Percentiles rank a stretch among this genome's conserved stretches.
These are phyloP conservation scores for Metalampra italica DNA, from an alignment of 2,888 invertebrate species.

Conservation along the genomic window DNA sequence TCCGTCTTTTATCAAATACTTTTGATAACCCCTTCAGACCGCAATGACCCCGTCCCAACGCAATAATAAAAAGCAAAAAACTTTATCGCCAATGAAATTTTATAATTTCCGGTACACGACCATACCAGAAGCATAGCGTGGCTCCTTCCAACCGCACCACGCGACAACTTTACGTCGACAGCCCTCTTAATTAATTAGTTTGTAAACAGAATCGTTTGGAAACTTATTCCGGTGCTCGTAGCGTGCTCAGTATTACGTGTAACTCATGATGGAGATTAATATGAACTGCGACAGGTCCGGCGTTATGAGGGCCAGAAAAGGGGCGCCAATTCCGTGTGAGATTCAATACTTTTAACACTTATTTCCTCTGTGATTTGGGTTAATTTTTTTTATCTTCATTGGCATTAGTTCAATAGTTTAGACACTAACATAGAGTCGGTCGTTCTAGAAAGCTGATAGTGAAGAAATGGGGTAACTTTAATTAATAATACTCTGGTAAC, in stretches of 20 bases:
- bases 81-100: not conserved
- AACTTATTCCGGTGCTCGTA: not conserved
- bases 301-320: too few species aligned
- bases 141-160: constrained; percentile 15
- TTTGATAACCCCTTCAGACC: not conserved
- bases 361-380: too few species aligned
- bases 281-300: not conserved
- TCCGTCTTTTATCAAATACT: not conserved
- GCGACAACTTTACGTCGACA: constrained; percentile 22
- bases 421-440: too few species aligned
- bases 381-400: too few species aligned
- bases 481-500: too few species aligned
- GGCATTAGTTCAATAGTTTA: too few species aligned
- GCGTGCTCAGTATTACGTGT: not conserved
- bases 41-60: too few species aligned
- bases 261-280: constrained; percentile 10
- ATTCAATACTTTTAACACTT: too few species aligned
- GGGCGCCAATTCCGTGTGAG: too few species aligned
- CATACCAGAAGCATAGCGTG: too few species aligned
- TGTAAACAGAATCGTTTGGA: constrained; percentile 47
- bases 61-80: not conserved
- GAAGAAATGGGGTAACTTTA: too few species aligned
- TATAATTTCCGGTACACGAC: constrained; percentile 7
- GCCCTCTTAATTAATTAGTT: constrained; percentile 48
- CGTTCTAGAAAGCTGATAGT: too few species aligned